Conservation (phyloP, 2,797 vertebrate genomes). For the Sebastes diaconus region DNA sequence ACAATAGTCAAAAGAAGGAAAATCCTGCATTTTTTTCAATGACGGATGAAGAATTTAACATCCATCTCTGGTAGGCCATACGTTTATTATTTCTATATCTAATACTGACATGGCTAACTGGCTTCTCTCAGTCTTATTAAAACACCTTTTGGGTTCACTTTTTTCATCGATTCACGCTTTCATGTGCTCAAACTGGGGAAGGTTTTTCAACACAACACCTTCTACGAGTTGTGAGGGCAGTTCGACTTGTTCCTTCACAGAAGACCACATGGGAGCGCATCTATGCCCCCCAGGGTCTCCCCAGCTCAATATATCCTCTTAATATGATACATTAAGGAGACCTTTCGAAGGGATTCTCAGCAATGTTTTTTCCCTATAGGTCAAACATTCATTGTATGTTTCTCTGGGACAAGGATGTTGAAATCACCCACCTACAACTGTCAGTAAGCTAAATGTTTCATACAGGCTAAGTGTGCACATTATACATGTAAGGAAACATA, state of each 20-base stretch:
- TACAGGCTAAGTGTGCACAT: slow-evolving; percentile 40
- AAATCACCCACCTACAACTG: not conserved
- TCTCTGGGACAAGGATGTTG: not conserved
- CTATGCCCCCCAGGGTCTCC: not conserved
- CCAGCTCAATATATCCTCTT: not conserved
- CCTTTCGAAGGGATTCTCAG: too few relatives aligned
- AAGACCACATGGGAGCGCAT: not conserved
- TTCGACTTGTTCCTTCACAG: not conserved
- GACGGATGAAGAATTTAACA: too few relatives aligned
- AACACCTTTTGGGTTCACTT: not conserved
- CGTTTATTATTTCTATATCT: not conserved
- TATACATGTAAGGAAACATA: slow-evolving; percentile 28
- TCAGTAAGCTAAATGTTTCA: slow-evolving; percentile 12
- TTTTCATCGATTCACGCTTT: not conserved
- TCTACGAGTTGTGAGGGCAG: too few relatives aligned
- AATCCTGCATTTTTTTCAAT: too few relatives aligned
- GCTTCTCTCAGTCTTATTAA: not conserved
- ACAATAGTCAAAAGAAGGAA: too few relatives aligned
- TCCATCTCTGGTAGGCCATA: not conserved
- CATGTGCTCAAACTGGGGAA: not conserved
- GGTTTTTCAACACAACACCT: too few relatives aligned
- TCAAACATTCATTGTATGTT: not conserved
- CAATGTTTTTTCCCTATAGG: not conserved
- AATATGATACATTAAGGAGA: not conserved
- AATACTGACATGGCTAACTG: not conserved